These are phyloP conservation scores for Oplegnathus fasciatus DNA, from an alignment of 2,113 vertebrate genomes.

Conservation along the genomic window DNA sequence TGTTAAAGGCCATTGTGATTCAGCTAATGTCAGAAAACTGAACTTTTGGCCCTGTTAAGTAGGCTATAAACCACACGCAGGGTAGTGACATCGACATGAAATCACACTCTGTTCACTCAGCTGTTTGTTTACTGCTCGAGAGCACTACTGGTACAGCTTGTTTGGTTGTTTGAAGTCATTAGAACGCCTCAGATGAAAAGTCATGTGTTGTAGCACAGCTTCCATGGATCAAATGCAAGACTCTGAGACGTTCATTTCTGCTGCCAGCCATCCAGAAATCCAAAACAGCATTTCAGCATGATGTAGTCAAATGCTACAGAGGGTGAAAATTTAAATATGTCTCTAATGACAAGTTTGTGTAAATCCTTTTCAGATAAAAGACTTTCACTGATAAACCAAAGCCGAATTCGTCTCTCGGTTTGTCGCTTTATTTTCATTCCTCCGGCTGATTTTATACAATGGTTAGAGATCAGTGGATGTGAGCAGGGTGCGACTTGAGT, in stretches of 20 bases:
- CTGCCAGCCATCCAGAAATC: background rate
- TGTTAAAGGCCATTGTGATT: constrained; percentile 50
- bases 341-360: background rate
- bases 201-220: background rate
- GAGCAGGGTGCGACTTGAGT: background rate
- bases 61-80: constrained; percentile 28
- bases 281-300: background rate
- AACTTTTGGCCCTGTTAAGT: constrained; percentile 32
- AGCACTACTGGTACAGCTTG: background rate
- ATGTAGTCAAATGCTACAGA: background rate
- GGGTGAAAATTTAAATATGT: background rate
- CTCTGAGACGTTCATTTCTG: background rate
- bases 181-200: background rate
- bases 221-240: background rate
- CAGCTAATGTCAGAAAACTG: constrained; percentile 37
- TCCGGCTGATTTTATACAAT: background rate
- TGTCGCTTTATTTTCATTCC: background rate
- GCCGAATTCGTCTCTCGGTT: background rate
- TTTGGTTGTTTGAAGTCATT: constrained; percentile 10
- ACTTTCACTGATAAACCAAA: background rate
- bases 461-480: background rate
- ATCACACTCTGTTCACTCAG: background rate
- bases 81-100: constrained; percentile 19
- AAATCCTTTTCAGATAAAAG: constrained; percentile 15
- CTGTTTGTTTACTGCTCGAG: background rate